Conservation (phyloP, 2,888 invertebrate species). For the Bellardia bayeri region DNA sequence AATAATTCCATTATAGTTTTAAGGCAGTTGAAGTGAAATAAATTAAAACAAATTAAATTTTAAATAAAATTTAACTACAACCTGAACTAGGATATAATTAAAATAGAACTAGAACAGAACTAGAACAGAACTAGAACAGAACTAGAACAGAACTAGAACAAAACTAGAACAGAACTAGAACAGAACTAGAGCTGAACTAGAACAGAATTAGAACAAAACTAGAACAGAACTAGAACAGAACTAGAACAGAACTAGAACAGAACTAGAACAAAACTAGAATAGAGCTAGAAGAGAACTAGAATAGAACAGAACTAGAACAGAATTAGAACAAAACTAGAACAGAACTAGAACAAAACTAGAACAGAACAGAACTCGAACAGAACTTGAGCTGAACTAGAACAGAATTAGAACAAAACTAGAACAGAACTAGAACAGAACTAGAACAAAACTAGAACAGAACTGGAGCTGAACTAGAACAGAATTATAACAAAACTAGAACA, state of each 20-base stretch:
- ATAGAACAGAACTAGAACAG: too few species aligned
- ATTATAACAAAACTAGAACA: too few species aligned
- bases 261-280: neutral
- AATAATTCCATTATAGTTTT: neutral
- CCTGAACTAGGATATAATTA: too few species aligned
- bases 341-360: too few species aligned
- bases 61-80: too few species aligned
- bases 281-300: too few species aligned
- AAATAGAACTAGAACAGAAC: too few species aligned
- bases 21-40: neutral
- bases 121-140: constrained; percentile 6
- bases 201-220: neutral
- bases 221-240: constrained; percentile 6
- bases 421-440: neutral
- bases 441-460: too few species aligned
- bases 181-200: too few species aligned
- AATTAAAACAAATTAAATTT: too few species aligned
- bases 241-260: constrained; percentile 6
- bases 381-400: neutral
- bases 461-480: too few species aligned
- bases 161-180: neutral
- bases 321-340: too few species aligned
- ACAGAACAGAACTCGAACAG: neutral
- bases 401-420: neutral
- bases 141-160: constrained; percentile 6